phyloP scores from a whole-genome alignment of 2,113 vertebrate species.

The Athene cunicularia region DNA sequence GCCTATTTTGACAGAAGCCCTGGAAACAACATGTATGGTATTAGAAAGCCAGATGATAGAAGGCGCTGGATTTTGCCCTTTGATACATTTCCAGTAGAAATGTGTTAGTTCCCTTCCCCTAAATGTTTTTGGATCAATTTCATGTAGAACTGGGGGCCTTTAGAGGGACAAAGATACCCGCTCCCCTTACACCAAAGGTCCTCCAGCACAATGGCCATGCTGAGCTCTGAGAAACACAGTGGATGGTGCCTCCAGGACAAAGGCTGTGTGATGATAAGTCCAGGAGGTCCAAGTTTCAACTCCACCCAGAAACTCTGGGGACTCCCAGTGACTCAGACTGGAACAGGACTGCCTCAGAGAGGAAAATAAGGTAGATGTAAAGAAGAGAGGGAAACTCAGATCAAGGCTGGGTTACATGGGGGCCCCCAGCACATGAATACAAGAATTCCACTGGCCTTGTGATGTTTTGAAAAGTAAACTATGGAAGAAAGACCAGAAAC shows the following conservation, averaged over 20 bases:
- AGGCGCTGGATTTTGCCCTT: not conserved
- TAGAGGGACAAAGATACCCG: not conserved
- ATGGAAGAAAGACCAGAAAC: conserved; percentile 54
- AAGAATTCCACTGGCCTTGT: conserved; percentile 59
- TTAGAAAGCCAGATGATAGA: conserved; percentile 32
- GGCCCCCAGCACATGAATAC: conserved; percentile 49
- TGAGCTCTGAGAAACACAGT: not conserved
- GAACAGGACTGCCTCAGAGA: not conserved
- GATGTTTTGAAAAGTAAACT: conserved; percentile 71
- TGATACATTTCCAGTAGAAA: conserved; percentile 40
- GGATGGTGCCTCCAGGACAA: not conserved
- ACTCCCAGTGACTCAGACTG: not conserved
- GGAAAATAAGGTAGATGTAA: not conserved
- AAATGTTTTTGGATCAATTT: conserved; percentile 1
- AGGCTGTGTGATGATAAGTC: not conserved
- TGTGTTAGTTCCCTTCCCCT: not conserved
- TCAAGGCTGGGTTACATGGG: conserved; percentile 12
- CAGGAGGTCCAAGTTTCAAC: not conserved
- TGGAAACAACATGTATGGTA: not conserved
- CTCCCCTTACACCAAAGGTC: not conserved
- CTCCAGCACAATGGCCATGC: fast-evolving
- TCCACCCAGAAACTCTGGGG: not conserved
- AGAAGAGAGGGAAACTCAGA: not conserved
- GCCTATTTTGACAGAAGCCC: conserved; percentile 28
- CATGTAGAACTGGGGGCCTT: not conserved